A percentile compares a stretch with the other conserved stretches of the same genome.
Conservation (phyloP, 1,140 invertebrate genomes). For the Penaeus vannamei region DNA sequence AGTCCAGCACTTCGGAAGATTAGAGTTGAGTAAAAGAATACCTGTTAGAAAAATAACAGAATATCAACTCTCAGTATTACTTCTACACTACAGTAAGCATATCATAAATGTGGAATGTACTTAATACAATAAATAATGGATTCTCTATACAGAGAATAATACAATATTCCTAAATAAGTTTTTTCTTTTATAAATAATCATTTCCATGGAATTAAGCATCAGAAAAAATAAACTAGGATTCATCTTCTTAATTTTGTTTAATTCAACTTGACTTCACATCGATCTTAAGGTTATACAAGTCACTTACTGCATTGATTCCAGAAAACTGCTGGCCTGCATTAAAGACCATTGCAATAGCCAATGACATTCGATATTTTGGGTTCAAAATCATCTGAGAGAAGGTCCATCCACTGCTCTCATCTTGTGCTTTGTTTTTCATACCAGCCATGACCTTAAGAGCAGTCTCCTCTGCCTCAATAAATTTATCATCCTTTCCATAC, state of each 20-base stretch:
- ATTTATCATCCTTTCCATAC: slow-evolving; percentile 13
- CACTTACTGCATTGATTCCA: slow-evolving; percentile 55
- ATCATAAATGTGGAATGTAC: too few relatives aligned
- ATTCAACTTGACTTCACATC: too few relatives aligned
- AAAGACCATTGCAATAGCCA: slow-evolving; percentile 4
- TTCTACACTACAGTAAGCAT: neutral
- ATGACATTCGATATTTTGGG: neutral
- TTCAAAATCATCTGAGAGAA: neutral
- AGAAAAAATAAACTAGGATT: too few relatives aligned
- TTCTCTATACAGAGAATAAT: too few relatives aligned
- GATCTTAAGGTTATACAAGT: neutral
- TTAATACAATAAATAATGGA: too few relatives aligned
- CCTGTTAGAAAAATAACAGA: slow-evolving; percentile 10
- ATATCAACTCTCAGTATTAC: neutral
- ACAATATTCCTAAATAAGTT: too few relatives aligned
- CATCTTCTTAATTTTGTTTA: too few relatives aligned
- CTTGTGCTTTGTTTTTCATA: neutral
- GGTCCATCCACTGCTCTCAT: neutral
- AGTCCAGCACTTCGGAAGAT: slow-evolving; percentile 51
- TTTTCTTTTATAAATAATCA: too few relatives aligned
- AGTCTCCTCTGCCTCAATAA: slow-evolving; percentile 36
- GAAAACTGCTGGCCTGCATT: slow-evolving; percentile 55
- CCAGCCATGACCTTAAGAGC: neutral
- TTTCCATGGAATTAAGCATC: too few relatives aligned
- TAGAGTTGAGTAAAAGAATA: slow-evolving; percentile 55